Evolutionary conservation across 2,888 invertebrate species (phyloP).

Genomic region (Archips crataeganus): DNA sequence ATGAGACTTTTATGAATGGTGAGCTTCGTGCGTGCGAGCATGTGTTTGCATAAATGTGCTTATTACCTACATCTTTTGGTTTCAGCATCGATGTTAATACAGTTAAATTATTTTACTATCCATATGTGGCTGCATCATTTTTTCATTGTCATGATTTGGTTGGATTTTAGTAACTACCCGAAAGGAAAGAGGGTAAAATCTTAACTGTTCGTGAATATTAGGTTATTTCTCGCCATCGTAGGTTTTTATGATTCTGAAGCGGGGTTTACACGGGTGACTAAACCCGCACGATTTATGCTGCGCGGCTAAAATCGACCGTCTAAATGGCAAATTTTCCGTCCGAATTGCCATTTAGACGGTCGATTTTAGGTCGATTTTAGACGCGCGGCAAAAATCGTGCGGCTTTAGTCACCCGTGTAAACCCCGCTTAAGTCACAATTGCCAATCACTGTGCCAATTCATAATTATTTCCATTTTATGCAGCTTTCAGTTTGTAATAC

Average conservation of each 20-base stretch:
- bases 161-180: no score
- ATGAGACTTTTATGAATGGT: constrained; percentile 23
- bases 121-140: background rate
- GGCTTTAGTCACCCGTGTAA: no score
- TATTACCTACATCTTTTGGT: background rate
- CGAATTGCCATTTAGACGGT: no score
- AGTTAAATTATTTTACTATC: background rate
- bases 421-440: no score
- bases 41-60: background rate
- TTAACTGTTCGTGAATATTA: background rate
- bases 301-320: no score
- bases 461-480: background rate
- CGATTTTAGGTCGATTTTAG: no score
- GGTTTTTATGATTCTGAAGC: background rate
- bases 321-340: no score
- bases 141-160: background rate
- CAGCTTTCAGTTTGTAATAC: background rate
- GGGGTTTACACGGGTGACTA: no score
- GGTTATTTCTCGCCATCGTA: background rate
- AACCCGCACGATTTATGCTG: no score
- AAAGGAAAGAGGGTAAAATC: no score
- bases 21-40: constrained; percentile 16
- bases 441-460: background rate
- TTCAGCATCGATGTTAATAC: background rate
- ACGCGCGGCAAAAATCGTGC: no score